Percentiles rank a stretch among this genome's conserved stretches.
These are phyloP conservation scores for Papilio polyxenes DNA, from an alignment of 1,140 invertebrate genomes.

Conservation along the genomic window DNA sequence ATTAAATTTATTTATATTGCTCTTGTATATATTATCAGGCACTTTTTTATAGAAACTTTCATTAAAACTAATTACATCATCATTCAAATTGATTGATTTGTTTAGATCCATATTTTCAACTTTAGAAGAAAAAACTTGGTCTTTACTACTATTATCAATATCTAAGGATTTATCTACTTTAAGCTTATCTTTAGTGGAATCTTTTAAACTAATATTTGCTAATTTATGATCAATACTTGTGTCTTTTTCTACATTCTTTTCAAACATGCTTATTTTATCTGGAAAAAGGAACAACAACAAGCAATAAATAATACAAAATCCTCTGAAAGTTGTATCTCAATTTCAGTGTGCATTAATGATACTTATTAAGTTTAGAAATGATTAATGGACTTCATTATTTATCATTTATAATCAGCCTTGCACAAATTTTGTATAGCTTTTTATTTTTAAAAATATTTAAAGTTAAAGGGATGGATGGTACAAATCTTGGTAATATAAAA, in stretches of 20 bases:
- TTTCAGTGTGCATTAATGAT: not conserved
- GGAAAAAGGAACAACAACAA: constrained; percentile 46
- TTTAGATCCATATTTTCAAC: constrained; percentile 41
- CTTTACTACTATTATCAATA: constrained; percentile 48
- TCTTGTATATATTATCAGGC: constrained; percentile 71
- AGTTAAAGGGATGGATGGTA: not conserved
- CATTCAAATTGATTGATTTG: constrained; percentile 40
- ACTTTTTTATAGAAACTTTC: constrained; percentile 48
- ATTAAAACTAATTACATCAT: constrained; percentile 44
- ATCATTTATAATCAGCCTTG: too few species aligned
- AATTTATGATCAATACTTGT: constrained; percentile 63
- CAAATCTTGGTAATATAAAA: not conserved
- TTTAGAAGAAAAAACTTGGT: constrained; percentile 37
- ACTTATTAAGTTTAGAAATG: too few species aligned
- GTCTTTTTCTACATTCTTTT: constrained; percentile 73
- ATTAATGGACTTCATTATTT: too few species aligned
- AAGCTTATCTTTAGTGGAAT: constrained; percentile 53
- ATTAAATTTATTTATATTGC: constrained; percentile 70
- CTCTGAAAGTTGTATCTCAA: not conserved
- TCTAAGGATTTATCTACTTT: constrained; percentile 45
- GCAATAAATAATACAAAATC: not conserved
- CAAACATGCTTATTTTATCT: constrained; percentile 79
- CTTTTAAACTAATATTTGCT: constrained; percentile 69
- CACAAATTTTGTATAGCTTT: too few species aligned
- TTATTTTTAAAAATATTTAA: too few species aligned